These are phyloP conservation scores for Congeria kusceri DNA, from an alignment of 2,888 invertebrate genomes.

Conservation along the genomic window DNA sequence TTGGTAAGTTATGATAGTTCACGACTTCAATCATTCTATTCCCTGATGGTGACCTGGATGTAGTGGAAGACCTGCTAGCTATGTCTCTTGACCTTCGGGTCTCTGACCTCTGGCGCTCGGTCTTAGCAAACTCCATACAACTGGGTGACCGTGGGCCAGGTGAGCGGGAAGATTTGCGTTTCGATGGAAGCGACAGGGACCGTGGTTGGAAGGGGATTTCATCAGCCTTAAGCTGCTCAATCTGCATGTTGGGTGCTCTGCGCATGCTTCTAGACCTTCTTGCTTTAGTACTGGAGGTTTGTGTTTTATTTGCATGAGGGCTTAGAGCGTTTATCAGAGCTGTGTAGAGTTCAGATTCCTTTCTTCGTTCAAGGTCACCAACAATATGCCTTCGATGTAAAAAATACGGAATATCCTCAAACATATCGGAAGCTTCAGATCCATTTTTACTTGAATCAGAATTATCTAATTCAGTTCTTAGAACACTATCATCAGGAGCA, in stretches of 20 bases:
- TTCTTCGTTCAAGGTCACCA: slow-evolving; percentile 55
- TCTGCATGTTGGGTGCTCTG: slow-evolving; percentile 68
- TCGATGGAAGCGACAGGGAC: slow-evolving; percentile 48
- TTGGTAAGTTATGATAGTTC: slow-evolving; percentile 80
- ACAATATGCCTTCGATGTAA: slow-evolving; percentile 67
- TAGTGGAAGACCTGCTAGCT: slow-evolving; percentile 61
- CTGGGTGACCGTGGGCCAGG: slow-evolving; percentile 51
- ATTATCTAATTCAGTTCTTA: neutral
- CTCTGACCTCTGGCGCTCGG: slow-evolving; percentile 1
- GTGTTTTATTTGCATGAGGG: slow-evolving; percentile 5
- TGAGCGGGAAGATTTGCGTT: slow-evolving; percentile 57
- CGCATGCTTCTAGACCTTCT: slow-evolving; percentile 65
- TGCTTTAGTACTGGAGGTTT: slow-evolving; percentile 11
- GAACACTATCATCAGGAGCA: neutral
- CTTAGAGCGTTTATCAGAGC: slow-evolving; percentile 63
- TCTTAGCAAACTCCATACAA: slow-evolving; percentile 25
- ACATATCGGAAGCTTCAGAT: slow-evolving; percentile 65
- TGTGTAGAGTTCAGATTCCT: slow-evolving; percentile 62
- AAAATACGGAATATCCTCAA: slow-evolving; percentile 83
- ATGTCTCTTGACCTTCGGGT: slow-evolving; percentile 30
- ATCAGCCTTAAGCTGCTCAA: slow-evolving; percentile 69
- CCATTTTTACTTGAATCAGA: neutral
- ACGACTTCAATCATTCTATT: slow-evolving; percentile 76
- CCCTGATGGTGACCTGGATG: slow-evolving; percentile 75
- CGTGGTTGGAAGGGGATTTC: slow-evolving; percentile 62